Base-by-base conservation (phyloP, 2,797 vertebrate species). In the Mormyrops boulengeri region DNA sequence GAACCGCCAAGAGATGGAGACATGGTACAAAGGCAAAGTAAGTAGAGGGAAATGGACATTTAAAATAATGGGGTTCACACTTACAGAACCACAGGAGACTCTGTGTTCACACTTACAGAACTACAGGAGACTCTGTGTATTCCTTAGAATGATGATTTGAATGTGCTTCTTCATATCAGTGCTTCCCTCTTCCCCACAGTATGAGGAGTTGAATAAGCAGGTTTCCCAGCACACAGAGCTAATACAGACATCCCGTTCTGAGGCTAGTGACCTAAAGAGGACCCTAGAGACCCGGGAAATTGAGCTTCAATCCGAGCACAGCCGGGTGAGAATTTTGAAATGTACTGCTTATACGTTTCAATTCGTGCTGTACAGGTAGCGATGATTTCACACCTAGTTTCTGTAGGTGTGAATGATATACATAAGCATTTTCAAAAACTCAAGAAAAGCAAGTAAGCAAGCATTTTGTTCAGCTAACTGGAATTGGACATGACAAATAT, bases 11-110 rank as follows among this genome's bases (percentile, higher is more conserved):
- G 88, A 89, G 9, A 49, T 47, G 38, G 88, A 89, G 30, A 73
- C 49, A 60, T 89, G 88, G 88, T 89, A 69, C 88, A 80, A 80
- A 22, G 26, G 49, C 47, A 86, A 86, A 50, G 85, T 86, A 30
- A 52, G 85, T 26, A 49, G 19, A 11, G 5, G 14, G 14, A 22
- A 19, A 3, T 19, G 8, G 14, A n/a, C 34, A 82, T 41, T 82
- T 47, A 8, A 41, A 82, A 82, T 82, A 82, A 47, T 82, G 19
- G 19, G 14, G 41, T 41, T 47, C 9, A n/a, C 77, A 41, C 34
- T 41, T 82, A 47, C 38, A 80, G 73, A 80, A 80, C 6, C 4
- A 19, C 17, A 47, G 69, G 3, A 73, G 34, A 30, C 26, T 2
- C 26, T 30, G 26, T 30, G 26, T 30, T 30, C 26, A n/a, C 77